These are phyloP conservation scores for Chironomus tentans DNA, from an alignment of 2,888 invertebrate genomes.

Conservation along the genomic window DNA sequence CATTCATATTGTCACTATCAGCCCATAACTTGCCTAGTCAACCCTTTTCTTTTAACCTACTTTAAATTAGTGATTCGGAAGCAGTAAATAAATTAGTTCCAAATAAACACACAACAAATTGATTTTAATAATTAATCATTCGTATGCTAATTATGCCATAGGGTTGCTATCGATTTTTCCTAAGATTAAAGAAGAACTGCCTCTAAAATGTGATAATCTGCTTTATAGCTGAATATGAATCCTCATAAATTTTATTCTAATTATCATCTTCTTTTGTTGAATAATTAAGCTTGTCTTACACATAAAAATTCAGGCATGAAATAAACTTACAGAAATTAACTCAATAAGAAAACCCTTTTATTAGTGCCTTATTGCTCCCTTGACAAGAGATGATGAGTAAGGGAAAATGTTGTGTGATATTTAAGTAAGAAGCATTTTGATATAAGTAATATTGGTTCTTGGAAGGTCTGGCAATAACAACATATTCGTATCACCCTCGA, in stretches of 20 bases:
- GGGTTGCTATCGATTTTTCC: not conserved
- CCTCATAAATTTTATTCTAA: too few relatives aligned
- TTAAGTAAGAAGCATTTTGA: too few relatives aligned
- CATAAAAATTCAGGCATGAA: too few relatives aligned
- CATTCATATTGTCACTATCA: too few relatives aligned
- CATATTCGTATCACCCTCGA: too few relatives aligned
- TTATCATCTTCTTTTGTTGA: not conserved
- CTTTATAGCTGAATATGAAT: too few relatives aligned
- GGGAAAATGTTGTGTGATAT: too few relatives aligned
- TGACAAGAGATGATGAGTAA: not conserved
- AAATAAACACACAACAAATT: not conserved
- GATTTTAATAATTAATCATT: constrained; percentile 1
- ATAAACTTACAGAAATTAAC: too few relatives aligned
- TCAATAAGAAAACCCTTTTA: not conserved
- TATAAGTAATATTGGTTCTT: too few relatives aligned
- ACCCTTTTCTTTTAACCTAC: not conserved
- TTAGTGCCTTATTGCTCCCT: not conserved
- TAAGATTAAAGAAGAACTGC: not conserved
- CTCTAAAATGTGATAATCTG: too few relatives aligned
- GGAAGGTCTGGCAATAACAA: too few relatives aligned
- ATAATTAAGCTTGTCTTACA: not conserved
- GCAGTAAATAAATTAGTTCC: not conserved
- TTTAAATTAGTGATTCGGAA: not conserved
- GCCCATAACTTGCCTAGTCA: not conserved
- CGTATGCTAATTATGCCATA: not conserved